These are phyloP conservation scores for Oxycera nigricornis DNA, from an alignment of 2,888 invertebrate species.

Conservation along the genomic window DNA sequence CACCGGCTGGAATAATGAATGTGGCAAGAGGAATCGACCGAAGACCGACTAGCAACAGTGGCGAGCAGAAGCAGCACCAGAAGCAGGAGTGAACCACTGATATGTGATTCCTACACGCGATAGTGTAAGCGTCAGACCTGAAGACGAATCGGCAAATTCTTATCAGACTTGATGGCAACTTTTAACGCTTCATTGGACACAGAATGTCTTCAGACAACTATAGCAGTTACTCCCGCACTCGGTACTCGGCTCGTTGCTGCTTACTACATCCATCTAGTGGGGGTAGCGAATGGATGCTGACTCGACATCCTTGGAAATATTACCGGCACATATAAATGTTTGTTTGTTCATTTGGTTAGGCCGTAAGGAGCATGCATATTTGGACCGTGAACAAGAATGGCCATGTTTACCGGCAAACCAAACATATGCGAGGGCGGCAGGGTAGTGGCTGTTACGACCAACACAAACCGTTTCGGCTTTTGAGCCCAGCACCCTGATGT, in stretches of 20 bases:
- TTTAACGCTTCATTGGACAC: constrained; percentile 46
- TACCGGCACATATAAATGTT: no score
- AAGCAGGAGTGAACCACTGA: not conserved
- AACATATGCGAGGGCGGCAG: not conserved
- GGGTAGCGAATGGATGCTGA: not conserved
- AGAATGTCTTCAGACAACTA: constrained; percentile 17
- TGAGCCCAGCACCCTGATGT: not conserved
- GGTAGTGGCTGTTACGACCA: not conserved
- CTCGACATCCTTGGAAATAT: not conserved
- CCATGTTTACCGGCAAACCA: not conserved
- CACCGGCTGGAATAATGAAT: constrained; percentile 8
- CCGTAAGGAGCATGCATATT: not conserved
- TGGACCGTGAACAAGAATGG: not conserved
- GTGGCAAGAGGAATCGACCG: no score
- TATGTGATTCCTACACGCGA: not conserved
- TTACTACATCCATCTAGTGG: no score
- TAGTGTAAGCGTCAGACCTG: constrained; percentile 18
- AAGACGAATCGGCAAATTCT: constrained; percentile 36
- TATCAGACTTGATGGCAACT: constrained; percentile 47
- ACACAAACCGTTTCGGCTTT: not conserved
- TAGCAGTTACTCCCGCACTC: constrained; percentile 8
- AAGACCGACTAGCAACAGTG: no score
- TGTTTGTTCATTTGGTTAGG: no score
- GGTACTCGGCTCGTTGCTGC: not conserved
- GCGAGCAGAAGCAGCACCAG: no score